Evolutionary conservation across 2,888 invertebrate genomes (phyloP), one percentile per base, ranked within the genome.

Genomic region (Eledona agricola): DNA sequence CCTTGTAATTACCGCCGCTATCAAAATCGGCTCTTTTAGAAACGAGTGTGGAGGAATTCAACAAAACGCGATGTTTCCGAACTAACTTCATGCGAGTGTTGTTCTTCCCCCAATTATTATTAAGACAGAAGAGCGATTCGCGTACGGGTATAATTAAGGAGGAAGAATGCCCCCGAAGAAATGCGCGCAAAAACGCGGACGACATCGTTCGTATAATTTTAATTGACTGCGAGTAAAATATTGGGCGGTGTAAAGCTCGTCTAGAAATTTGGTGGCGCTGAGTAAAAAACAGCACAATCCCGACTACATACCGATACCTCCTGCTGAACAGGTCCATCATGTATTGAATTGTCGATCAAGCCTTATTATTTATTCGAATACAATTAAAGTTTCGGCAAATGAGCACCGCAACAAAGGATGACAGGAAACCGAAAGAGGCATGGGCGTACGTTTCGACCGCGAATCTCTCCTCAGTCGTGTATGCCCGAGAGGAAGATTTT

Each of bases 351-450:
- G 70, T 72, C 72, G 65, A 72, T 72, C 72, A 70, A 59, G 54
- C 53, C 57, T 64, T 66, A 69, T 70, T 72, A 69, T 72, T 69
- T 70, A 70, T 69, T 66, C 66, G 67, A 65, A 69, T 69, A 71
- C 69, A 71, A 71, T 72, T 69, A 69, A 66, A 69, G 61, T 66
- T 69, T 70, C 71, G 70, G 69, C 69, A 68, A 69, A 70, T 70
- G 64, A 67, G 64, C 53, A 58, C 31, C 55, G 51, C 55, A 56
- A 64, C 67, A 66, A 68, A 65, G 64, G 64, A 65, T 59, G 47
- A 28, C 47, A 47, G 47, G 35, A 28, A 38, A 40, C 32, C 49
- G 49, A 38, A 40, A 45, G 38, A 47, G 22, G 20, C 37, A 37
- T 47, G 25, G 37, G 47, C 45, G 42, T 42, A 13, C 42, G 42